These are phyloP conservation scores for Acholoe squamosa DNA, from an alignment of 2,888 invertebrate genomes.

Conservation along the genomic window DNA sequence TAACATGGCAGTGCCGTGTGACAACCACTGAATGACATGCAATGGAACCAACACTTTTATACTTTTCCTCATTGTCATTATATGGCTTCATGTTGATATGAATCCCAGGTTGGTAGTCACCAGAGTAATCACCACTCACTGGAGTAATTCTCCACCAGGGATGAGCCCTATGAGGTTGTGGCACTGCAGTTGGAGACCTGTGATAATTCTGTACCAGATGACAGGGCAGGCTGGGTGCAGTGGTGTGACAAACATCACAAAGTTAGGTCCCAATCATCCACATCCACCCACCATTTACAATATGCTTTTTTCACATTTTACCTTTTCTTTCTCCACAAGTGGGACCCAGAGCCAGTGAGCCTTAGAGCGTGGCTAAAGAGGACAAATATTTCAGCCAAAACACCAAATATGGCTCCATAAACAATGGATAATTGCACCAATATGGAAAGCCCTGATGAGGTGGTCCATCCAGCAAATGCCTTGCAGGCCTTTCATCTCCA, in stretches of 20 bases:
- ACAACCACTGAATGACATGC: too few species aligned
- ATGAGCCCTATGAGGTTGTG: not conserved
- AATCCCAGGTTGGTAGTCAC: too few species aligned
- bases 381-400: not conserved
- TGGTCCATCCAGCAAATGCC: not conserved
- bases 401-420: not conserved
- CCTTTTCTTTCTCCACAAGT: not conserved
- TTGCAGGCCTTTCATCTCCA: not conserved
- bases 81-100: too few species aligned
- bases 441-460: not conserved
- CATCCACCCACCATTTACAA: not conserved
- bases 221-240: not conserved
- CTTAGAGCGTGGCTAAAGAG: conserved; percentile 3
- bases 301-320: not conserved
- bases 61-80: too few species aligned
- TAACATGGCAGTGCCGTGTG: too few species aligned
- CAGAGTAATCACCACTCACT: too few species aligned
- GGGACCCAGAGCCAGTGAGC: not conserved
- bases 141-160: too few species aligned
- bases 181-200: not conserved
- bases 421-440: conserved; percentile 19
- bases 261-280: not conserved
- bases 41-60: too few species aligned
- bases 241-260: conserved; percentile 9
- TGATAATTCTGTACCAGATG: not conserved